Base-by-base conservation (phyloP, 1,140 invertebrate species). In the Neomicropteryx cornuta region DNA sequence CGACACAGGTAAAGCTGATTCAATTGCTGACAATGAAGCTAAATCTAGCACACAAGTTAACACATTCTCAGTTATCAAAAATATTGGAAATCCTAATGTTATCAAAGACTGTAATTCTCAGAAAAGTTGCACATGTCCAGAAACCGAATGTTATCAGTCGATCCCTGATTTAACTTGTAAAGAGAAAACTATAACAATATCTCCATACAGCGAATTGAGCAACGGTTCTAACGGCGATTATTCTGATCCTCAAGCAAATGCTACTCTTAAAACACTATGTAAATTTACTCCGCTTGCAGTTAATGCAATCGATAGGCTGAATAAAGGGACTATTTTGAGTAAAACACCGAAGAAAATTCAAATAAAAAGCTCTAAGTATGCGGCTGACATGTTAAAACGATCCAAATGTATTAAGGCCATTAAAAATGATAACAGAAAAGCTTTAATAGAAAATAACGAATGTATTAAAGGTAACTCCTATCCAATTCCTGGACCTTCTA, bases 151-250 rank as follows among this genome's bases (percentile, higher is more conserved):
- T 27, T 56, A 58, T 43, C 54, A 42, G 44, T 53, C 60, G 14
- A 52, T 67, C 21, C 62, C 62, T 37, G 64, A 68, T 47, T 51
- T 67, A 34, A 67, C 63, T 39, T 67, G 62, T 43, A 66, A 67
- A 46, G 62, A 68, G 39, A 68, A 68, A 38, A 57, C 62, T 21
- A 66, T n/a, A n/a, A n/a, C 64, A 8, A 62, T 66, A 46, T 68
- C 64, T 27, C 64, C 72, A 45, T 49, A 63, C 62, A 52, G 54
- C 63, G 50, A 69, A 54, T 44, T 66, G 48, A 56, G 67, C 53
- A 11, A 48, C 52, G 16, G 46, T 50, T 14, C 45, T 50, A 4
- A 52, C 47, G 39, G 48, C 46, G 28, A 48, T 47, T 5, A 48
- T n/a, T n/a, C n/a, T n/a, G n/a, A n/a, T n/a, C n/a, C n/a, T n/a